phyloP scores from a whole-genome alignment of 2,113 vertebrate genomes.

The Corvus cornix region DNA sequence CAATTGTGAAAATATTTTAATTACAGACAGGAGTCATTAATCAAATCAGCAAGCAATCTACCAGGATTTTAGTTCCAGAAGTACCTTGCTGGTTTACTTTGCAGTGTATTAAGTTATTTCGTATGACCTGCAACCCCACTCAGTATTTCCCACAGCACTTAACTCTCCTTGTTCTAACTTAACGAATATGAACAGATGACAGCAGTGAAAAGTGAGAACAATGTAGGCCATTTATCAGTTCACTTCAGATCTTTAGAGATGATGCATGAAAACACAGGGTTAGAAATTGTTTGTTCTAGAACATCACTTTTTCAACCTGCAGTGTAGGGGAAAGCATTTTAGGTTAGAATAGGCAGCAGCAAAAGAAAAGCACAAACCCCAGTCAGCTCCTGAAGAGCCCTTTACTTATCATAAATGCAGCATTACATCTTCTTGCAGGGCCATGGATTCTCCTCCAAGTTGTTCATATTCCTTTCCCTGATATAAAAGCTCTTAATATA shows the following conservation, averaged over 20 bases:
- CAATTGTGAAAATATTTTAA: neutral
- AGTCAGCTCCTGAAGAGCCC: neutral
- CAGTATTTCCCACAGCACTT: neutral
- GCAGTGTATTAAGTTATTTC: neutral
- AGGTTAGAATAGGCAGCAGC: neutral
- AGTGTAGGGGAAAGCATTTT: neutral
- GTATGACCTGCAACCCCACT: neutral
- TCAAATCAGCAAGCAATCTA: neutral
- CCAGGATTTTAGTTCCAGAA: neutral
- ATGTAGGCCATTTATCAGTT: neutral
- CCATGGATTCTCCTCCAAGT: neutral
- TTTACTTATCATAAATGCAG: neutral
- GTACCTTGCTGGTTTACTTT: neutral
- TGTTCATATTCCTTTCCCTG: neutral
- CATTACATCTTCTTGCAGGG: neutral
- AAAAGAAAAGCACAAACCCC: neutral
- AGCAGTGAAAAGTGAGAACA: neutral
- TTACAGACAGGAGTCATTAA: neutral
- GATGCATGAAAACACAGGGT: neutral
- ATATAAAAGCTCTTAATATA: neutral
- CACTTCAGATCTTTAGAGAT: neutral
- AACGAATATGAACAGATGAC: neutral
- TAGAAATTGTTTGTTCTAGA: neutral
- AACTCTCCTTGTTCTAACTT: neutral
- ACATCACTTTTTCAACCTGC: neutral